Percentiles rank a stretch among this genome's conserved stretches.
These are phyloP conservation scores for Osmerus mordax DNA, from an alignment of 2,113 vertebrate species.

Conservation along the genomic window DNA sequence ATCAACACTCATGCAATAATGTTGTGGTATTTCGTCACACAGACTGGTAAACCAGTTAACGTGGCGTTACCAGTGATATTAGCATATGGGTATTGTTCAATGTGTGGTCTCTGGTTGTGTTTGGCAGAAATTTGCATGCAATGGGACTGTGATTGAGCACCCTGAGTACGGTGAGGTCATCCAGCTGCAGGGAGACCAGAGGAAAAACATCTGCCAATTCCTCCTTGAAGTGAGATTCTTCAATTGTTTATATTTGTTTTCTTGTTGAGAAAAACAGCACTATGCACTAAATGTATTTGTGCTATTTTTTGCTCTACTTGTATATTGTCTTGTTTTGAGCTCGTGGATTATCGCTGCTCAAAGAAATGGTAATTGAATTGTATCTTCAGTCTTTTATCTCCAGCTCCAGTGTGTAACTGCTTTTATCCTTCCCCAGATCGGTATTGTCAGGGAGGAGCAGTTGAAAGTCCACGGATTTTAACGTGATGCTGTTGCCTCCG, in stretches of 20 bases:
- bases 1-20: background rate
- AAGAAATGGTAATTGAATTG: background rate
- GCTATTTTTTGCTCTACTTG: background rate
- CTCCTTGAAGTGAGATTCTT: conserved; percentile 78
- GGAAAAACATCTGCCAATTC: conserved; percentile 96
- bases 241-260: background rate
- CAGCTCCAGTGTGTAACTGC: background rate
- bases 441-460: conserved; percentile 85
- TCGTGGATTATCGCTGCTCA: no score
- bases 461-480: conserved; percentile 88
- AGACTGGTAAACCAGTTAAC: background rate
- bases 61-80: background rate
- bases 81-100: background rate
- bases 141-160: conserved; percentile 97
- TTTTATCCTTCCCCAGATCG: conserved; percentile 30
- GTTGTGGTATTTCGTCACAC: background rate
- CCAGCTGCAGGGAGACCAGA: conserved; percentile 94
- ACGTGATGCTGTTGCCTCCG: conserved; percentile 32
- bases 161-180: conserved; percentile 99
- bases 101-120: background rate
- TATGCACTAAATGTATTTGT: no score
- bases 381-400: background rate
- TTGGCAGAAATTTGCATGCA: conserved; percentile 85
- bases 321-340: background rate
- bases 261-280: no score